Conservation (phyloP, 2,113 vertebrate genomes). For the Psittacus erithacus region DNA sequence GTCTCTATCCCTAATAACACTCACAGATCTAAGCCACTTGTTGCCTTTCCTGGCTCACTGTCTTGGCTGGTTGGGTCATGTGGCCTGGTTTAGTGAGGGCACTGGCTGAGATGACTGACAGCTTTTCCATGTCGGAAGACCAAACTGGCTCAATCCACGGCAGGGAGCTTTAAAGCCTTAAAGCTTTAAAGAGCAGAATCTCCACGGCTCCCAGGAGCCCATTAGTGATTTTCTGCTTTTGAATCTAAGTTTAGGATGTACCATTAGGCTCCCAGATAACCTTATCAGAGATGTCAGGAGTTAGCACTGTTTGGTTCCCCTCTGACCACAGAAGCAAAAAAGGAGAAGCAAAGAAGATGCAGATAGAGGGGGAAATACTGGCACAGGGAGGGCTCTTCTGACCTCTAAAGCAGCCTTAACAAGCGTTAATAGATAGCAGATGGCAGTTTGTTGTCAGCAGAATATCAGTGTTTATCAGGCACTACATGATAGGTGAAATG, state of each 20-base stretch:
- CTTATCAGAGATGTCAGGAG: not conserved
- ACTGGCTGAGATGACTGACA: not conserved
- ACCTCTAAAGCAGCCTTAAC: not conserved
- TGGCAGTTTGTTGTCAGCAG: not conserved
- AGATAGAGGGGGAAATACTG: not conserved
- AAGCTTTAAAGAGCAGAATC: not conserved
- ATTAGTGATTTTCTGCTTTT: slow-evolving; percentile 26
- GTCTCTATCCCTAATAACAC: not conserved
- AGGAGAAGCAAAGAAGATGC: not conserved
- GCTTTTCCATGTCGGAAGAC: not conserved
- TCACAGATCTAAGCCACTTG: not conserved
- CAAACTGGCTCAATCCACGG: not conserved
- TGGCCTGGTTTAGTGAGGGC: not conserved
- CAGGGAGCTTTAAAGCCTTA: slow-evolving; percentile 3
- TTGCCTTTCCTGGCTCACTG: not conserved
- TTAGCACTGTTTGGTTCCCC: not conserved
- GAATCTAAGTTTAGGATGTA: not conserved
- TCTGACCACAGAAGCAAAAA: not conserved
- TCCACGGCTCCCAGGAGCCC: slow-evolving; percentile 2
- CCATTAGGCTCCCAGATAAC: not conserved
- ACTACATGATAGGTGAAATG: not conserved
- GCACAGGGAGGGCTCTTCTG: not conserved
- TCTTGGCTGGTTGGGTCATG: not conserved
- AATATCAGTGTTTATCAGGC: not conserved
- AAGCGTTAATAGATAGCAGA: not conserved